Evolutionary conservation across 2,888 invertebrate genomes (phyloP), one percentile per base, ranked within the genome.

Genomic region (Eucera pruinosa): DNA sequence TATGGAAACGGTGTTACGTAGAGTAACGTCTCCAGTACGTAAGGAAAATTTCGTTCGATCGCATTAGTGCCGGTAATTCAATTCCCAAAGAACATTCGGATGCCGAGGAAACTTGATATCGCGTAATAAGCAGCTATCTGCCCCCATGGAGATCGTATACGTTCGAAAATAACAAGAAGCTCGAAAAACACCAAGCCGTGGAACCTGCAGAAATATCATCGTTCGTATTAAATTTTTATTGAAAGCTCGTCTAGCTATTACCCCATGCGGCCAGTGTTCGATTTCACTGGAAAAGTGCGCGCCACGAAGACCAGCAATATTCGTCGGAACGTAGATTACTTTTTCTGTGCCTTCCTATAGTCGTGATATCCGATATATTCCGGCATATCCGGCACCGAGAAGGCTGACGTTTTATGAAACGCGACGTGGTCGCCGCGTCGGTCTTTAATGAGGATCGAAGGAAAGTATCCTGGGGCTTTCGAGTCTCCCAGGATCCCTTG

Each of bases 371-470:
- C 61, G 80, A 75, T 78, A 80, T 80, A 68, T 68, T 74, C 68
- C 27, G 45, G 65, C 57, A 65, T 67, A 74, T 73, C 52, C 71
- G 61, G 57, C 64, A 54, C 50, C 54, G 30, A 23, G 39, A 52
- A 55, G 61, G 50, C 50, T 50, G 67, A 61, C 69, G 74, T 79
- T 84, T 81, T 77, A 66, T 67, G 77, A 70, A 69, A 79, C 74
- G 74, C 71, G 52, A 54, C 71, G 66, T 41, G 65, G 64, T 55
- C 60, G 45, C 55, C 30, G 69, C 69, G 81, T 58, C 66, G 72
- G 74, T 64, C 70, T 72, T 73, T 85, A 83, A 81, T 66, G 81
- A 83, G 83, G 78, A 81, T 81, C 77, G 66, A 75, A 81, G 76
- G 77, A 85, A 81, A 83, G 78, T 81, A 83, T 83, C 71, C 66